These are phyloP conservation scores for Propithecus coquereli DNA, from an alignment of 2,113 vertebrate genomes.

Conservation along the genomic window DNA sequence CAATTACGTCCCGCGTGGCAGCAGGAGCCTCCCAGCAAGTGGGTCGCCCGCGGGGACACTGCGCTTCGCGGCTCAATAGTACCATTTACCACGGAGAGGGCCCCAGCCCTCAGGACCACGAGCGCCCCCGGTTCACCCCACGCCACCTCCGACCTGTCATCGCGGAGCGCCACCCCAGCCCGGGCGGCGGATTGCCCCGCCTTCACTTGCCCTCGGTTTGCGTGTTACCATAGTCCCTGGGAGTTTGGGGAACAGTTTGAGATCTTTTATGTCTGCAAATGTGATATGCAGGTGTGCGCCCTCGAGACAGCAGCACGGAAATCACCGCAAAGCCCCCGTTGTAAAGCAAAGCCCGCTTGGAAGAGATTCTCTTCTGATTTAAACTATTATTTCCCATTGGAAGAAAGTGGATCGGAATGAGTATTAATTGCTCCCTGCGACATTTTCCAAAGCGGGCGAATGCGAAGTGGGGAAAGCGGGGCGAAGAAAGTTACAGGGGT, in stretches of 20 bases:
- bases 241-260: background rate
- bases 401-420: background rate
- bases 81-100: slow-evolving; percentile 86
- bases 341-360: background rate
- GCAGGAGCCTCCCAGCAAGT: slow-evolving; percentile 88
- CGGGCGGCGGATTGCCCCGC: background rate
- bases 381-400: background rate
- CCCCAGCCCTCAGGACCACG: slow-evolving; percentile 74
- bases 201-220: background rate
- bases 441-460: background rate
- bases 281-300: background rate
- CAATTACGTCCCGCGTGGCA: slow-evolving; percentile 59
- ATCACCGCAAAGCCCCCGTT: background rate
- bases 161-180: background rate
- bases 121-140: slow-evolving; percentile 45
- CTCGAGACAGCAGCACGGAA: background rate
- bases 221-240: background rate
- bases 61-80: slow-evolving; percentile 87
- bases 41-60: slow-evolving; percentile 86
- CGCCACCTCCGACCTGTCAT: slow-evolving; percentile 21
- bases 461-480: background rate
- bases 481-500: background rate
- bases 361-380: background rate
- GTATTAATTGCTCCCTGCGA: background rate
- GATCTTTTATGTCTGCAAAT: background rate